phyloP scores from a whole-genome alignment of 2,797 vertebrate species.

The Mycteria americana region DNA sequence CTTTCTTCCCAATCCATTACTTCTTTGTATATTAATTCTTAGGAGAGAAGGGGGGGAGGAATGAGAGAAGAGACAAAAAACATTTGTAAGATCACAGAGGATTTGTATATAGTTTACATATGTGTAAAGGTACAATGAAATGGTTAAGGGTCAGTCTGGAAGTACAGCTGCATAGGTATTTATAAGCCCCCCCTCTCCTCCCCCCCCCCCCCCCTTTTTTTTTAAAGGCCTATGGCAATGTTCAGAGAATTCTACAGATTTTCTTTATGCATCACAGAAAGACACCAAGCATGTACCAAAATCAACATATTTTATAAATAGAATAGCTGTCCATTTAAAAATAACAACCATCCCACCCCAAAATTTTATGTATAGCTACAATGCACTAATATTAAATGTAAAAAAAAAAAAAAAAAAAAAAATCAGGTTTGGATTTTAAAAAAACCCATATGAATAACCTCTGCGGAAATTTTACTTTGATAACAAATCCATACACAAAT shows the following conservation, averaged over 20 bases:
- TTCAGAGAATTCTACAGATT: not conserved
- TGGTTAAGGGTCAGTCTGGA: not conserved
- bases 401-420: not conserved
- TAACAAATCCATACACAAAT: not conserved
- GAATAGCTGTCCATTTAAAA: not conserved
- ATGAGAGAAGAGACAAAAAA: not conserved
- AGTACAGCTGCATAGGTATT: not conserved
- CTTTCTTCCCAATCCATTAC: slow-evolving; percentile 98
- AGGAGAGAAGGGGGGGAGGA: not conserved
- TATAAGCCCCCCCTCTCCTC: not conserved
- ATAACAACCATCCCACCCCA: not conserved
- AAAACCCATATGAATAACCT: not conserved
- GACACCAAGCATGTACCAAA: not conserved
- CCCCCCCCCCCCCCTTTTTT: not conserved
- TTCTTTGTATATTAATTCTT: slow-evolving; percentile 98
- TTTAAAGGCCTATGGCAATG: not conserved
- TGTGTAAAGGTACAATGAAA: not conserved
- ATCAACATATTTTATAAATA: not conserved
- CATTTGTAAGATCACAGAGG: not conserved
- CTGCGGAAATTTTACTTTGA: not conserved
- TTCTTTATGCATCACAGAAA: not conserved
- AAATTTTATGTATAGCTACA: not conserved
- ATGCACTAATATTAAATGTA: not conserved
- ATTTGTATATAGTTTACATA: not conserved
- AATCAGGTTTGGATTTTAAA: not conserved